Conservation (phyloP, 2,113 vertebrate genomes). For the Loxodonta africana region DNA sequence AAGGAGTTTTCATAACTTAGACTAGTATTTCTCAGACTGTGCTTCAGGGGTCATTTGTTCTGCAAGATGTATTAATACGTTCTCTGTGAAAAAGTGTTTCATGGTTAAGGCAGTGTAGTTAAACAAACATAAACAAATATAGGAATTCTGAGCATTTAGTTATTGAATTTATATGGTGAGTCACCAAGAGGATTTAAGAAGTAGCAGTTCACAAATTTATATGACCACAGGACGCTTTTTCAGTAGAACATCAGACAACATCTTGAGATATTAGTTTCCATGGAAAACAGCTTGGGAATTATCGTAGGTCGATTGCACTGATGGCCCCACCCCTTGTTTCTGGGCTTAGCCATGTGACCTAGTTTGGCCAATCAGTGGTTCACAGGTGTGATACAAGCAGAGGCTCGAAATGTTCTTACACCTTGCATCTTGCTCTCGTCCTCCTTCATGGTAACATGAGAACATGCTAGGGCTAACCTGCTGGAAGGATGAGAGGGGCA, state of each 20-base stretch:
- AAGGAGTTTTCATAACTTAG: not conserved
- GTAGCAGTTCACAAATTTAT: not conserved
- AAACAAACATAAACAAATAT: slow-evolving; percentile 17
- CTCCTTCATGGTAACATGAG: not conserved
- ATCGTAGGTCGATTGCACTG: not conserved
- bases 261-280: not conserved
- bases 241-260: not conserved
- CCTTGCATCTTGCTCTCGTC: not conserved
- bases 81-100: slow-evolving; percentile 57
- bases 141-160: slow-evolving; percentile 11
- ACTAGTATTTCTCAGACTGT: not conserved
- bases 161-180: not conserved
- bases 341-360: not conserved
- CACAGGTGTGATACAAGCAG: not conserved
- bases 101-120: not conserved
- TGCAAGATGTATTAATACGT: not conserved
- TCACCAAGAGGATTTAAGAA: not conserved
- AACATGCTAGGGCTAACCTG: not conserved
- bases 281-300: not conserved
- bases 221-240: not conserved
- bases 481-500: not conserved
- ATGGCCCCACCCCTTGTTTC: not conserved
- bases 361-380: not conserved
- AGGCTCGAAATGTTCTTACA: not conserved
- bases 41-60: slow-evolving; percentile 38